Conservation (phyloP, 2,113 vertebrate species). For the Scatophagus argus region DNA sequence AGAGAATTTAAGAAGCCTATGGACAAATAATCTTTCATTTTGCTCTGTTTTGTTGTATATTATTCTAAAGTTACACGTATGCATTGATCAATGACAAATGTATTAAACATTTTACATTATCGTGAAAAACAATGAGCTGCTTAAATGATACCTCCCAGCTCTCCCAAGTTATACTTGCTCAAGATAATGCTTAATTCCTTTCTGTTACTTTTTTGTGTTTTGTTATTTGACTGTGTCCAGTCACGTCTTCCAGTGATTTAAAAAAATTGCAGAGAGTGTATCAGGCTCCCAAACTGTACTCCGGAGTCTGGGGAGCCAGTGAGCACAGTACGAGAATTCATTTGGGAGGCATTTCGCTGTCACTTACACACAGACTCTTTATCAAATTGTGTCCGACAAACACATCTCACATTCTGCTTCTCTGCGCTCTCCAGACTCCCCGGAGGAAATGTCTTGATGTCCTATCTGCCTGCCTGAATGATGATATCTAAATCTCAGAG, state of each 20-base stretch:
- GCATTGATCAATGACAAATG: slow-evolving; percentile 9
- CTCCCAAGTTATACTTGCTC: neutral
- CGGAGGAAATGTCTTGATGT: slow-evolving; percentile 75
- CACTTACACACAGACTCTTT: slow-evolving; percentile 67
- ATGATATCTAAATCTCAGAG: slow-evolving; percentile 82
- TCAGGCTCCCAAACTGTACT: slow-evolving; percentile 45
- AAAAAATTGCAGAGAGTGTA: slow-evolving; percentile 27
- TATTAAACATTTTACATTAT: neutral
- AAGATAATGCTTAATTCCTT: neutral
- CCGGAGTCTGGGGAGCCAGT: slow-evolving; percentile 20
- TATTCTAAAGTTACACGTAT: slow-evolving; percentile 19
- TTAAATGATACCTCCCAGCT: neutral
- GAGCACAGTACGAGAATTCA: slow-evolving; percentile 31
- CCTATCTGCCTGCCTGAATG: slow-evolving; percentile 80
- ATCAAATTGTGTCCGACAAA: slow-evolving; percentile 73
- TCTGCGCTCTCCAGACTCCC: slow-evolving; percentile 60
- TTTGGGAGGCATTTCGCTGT: slow-evolving; percentile 68
- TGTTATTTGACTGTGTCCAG: neutral
- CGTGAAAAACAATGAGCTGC: neutral
- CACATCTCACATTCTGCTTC: slow-evolving; percentile 64
- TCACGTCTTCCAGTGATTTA: slow-evolving; percentile 12
- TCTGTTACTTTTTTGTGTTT: neutral
- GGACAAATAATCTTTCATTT: neutral
- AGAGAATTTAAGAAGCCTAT: neutral
- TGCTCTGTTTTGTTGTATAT: neutral